Base-by-base conservation (phyloP, 2,797 vertebrate species). In the Halcyon badia region DNA sequence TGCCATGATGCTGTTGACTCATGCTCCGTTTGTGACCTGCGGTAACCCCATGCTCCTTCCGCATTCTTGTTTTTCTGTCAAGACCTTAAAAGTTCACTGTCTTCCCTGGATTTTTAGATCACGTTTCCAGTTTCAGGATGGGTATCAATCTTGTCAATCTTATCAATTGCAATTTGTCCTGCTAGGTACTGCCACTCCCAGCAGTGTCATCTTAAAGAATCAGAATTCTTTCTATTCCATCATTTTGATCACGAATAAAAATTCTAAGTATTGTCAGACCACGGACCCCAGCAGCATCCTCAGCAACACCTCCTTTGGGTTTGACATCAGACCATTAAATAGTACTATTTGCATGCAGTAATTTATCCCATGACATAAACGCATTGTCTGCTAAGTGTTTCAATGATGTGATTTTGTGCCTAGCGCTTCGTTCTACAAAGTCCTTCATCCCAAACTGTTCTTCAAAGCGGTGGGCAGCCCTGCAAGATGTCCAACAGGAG, bases 21-120 rank as follows among this genome's bases (percentile, higher is more conserved):
- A 0, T 0, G 48, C 6, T 21, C 75, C 1, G 0, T 12, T 5
- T 13, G 39, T 9, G 46, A 8, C 83, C 42, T 0, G 1, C 13
- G 1, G 12, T 1, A 20, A 26, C 49, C 22, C 19, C 3, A 1
- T 21, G 28, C 14, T 58, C 39, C 75, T 77, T 6, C 35, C 6
- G 25, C 21, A 4, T 13, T 24, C 52, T 7, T 4, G 8, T 2
- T 35, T 25, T 58, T 11, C 54, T 37, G n/a, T 56, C 37, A 6
- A 9, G 4, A 4, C 56, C 46, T 58, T 35, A 2, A 0, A 18
- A 6, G 25, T 19, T 68, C 33, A 6, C 28, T 10, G 17, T 18
- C 76, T 56, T 61, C 64, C 72, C 54, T 14, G 44, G 8, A 11
- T 69, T 65, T 41, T 46, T 9, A 35, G 52, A 7, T 28, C 3